Percentiles rank a stretch among this genome's conserved stretches.
These are phyloP conservation scores for Vanessa atalanta DNA, from an alignment of 1,140 invertebrate genomes.

Conservation along the genomic window DNA sequence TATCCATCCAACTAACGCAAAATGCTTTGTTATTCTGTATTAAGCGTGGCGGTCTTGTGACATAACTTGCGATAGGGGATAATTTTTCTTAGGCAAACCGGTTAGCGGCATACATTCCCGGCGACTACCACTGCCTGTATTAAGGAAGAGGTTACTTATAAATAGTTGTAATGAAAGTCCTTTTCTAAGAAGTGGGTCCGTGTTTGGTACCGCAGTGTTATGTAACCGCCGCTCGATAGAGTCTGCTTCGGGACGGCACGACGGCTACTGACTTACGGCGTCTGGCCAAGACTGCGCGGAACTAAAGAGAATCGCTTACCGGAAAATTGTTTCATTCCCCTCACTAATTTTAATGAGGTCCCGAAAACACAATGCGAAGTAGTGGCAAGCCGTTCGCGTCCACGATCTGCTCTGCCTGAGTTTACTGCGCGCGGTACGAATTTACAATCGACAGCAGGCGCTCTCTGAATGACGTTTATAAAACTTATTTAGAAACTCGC, in stretches of 20 bases:
- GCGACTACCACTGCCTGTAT: background rate
- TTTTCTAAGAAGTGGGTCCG: conserved; percentile 26
- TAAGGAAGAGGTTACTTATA: background rate
- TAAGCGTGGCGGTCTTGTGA: background rate
- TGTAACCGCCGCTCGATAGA: conserved; percentile 67
- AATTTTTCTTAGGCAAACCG: background rate
- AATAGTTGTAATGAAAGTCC: conserved; percentile 14
- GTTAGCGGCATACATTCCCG: background rate
- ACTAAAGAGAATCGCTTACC: conserved; percentile 44
- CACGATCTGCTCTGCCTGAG: background rate
- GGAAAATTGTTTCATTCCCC: conserved; percentile 46
- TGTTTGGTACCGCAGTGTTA: conserved; percentile 69
- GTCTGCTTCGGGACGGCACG: conserved; percentile 48
- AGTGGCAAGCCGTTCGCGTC: background rate
- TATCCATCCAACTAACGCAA: background rate
- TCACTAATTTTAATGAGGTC: conserved; percentile 11
- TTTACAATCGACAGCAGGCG: background rate
- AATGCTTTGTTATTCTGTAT: background rate
- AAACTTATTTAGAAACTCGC: background rate
- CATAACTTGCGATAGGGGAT: background rate
- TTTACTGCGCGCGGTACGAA: background rate
- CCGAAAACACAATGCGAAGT: background rate
- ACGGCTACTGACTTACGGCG: conserved; percentile 42
- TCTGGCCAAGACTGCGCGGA: conserved; percentile 20
- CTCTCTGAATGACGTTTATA: background rate